phyloP scores from a whole-genome alignment of 2,797 vertebrate species.

The Centroberyx gerrardi region DNA sequence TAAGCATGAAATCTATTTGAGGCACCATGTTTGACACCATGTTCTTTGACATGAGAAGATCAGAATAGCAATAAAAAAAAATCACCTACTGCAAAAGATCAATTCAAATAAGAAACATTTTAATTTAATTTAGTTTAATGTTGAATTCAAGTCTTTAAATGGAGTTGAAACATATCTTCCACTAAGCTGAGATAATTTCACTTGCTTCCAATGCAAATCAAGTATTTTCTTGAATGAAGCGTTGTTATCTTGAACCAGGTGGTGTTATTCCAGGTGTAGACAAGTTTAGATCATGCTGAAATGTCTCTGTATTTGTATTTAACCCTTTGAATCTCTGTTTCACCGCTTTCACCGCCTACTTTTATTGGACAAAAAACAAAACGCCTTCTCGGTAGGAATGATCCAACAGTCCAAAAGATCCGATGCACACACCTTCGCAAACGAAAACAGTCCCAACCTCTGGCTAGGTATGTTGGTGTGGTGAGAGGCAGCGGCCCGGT shows the following conservation, averaged over 20 bases:
- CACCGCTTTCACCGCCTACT: neutral
- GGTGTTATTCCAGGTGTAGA: too few relatives aligned
- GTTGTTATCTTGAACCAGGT: too few relatives aligned
- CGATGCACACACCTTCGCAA: slow-evolving; percentile 64
- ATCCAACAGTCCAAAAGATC: slow-evolving; percentile 65
- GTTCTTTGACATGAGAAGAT: neutral
- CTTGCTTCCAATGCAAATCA: too few relatives aligned
- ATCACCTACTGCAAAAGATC: neutral
- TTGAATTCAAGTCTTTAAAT: too few relatives aligned
- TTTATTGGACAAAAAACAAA: neutral
- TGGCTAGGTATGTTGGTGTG: slow-evolving; percentile 82
- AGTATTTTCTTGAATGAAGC: too few relatives aligned
- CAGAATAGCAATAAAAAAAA: too few relatives aligned
- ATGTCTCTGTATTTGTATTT: neutral
- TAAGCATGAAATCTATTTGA: neutral
- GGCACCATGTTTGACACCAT: neutral
- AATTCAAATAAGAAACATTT: neutral
- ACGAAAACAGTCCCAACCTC: slow-evolving; percentile 73
- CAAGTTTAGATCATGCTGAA: too few relatives aligned
- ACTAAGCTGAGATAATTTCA: too few relatives aligned
- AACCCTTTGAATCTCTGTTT: slow-evolving; percentile 14
- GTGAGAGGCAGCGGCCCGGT: slow-evolving; percentile 3
- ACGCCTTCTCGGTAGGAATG: slow-evolving; percentile 71
- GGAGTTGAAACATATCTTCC: too few relatives aligned
- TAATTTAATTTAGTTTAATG: too few relatives aligned